These are phyloP conservation scores for Aphelenchoides bicaudatus DNA, from an alignment of 2,888 invertebrate species.

Conservation along the genomic window DNA sequence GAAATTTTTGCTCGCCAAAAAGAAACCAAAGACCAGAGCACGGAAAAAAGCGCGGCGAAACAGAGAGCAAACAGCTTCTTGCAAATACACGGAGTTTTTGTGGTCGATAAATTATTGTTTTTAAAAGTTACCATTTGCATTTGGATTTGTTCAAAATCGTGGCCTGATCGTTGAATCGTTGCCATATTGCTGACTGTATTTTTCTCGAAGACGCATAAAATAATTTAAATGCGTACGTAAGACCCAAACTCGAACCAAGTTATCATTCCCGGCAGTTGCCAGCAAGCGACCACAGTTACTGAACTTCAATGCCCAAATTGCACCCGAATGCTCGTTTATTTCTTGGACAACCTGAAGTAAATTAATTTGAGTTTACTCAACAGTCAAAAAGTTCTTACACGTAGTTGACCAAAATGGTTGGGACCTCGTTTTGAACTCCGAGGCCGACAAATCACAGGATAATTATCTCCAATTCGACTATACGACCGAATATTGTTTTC, in stretches of 20 bases:
- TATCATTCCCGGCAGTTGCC: conserved; percentile 95
- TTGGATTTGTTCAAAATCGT: conserved; percentile 17
- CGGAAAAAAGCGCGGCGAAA: conserved; percentile 11
- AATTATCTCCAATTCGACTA: neutral
- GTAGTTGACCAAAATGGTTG: conserved; percentile 85
- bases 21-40: conserved; percentile 16
- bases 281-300: conserved; percentile 72
- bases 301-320: conserved; percentile 78
- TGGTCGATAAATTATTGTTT: too few species aligned
- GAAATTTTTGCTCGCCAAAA: neutral
- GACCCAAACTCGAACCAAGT: conserved; percentile 89
- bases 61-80: neutral
- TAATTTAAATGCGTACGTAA: conserved; percentile 81
- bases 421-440: conserved; percentile 94
- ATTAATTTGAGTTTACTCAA: too few species aligned
- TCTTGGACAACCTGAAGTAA: too few species aligned
- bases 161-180: conserved; percentile 68
- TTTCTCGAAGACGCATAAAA: conserved; percentile 89
- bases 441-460: conserved; percentile 71
- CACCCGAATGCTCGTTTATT: conserved; percentile 76
- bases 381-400: too few species aligned
- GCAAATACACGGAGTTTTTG: neutral
- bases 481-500: conserved; percentile 4
- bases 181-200: conserved; percentile 66
- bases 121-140: conserved; percentile 20